A percentile compares a stretch with the other conserved stretches of the same genome.
These are phyloP conservation scores for Alethe castanea DNA, from an alignment of 2,113 vertebrate species.

Conservation along the genomic window DNA sequence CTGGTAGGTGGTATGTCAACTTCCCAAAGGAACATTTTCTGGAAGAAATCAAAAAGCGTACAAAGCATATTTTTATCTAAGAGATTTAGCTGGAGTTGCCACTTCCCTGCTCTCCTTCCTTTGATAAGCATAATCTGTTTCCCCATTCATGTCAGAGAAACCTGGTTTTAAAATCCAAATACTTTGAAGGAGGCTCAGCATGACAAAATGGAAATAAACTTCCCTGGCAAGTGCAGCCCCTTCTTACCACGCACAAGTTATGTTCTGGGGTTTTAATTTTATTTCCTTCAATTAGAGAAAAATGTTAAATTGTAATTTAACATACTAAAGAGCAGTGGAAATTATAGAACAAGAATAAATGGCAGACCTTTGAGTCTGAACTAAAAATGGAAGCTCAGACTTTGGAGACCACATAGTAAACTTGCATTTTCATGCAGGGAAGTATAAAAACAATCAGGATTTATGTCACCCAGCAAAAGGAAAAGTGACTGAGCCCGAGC, in stretches of 20 bases:
- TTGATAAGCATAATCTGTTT: constrained; percentile 39
- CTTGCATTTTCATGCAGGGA: not conserved
- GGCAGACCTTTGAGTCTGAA: not conserved
- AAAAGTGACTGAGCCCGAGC: not conserved
- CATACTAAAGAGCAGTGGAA: not conserved
- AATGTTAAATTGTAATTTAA: not conserved
- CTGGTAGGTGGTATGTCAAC: not conserved
- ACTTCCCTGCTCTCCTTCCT: not conserved
- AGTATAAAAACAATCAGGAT: not conserved
- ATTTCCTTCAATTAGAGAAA: constrained; percentile 5
- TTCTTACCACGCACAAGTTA: not conserved
- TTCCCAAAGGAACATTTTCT: not conserved
- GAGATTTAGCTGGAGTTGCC: constrained; percentile 29
- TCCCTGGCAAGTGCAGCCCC: not conserved
- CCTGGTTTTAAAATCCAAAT: constrained; percentile 28
- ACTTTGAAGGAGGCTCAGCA: constrained; percentile 13
- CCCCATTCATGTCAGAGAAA: not conserved
- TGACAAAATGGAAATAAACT: constrained; percentile 45
- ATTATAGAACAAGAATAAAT: not conserved
- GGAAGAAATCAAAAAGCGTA: not conserved
- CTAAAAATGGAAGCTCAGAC: not conserved
- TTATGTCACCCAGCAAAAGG: not conserved
- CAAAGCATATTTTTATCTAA: not conserved
- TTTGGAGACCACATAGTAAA: not conserved
- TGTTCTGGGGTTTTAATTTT: not conserved